These are phyloP conservation scores for Bolinopsis microptera DNA, from an alignment of 37 sponge, comb jelly and placozoan species.

Conservation along the genomic window DNA sequence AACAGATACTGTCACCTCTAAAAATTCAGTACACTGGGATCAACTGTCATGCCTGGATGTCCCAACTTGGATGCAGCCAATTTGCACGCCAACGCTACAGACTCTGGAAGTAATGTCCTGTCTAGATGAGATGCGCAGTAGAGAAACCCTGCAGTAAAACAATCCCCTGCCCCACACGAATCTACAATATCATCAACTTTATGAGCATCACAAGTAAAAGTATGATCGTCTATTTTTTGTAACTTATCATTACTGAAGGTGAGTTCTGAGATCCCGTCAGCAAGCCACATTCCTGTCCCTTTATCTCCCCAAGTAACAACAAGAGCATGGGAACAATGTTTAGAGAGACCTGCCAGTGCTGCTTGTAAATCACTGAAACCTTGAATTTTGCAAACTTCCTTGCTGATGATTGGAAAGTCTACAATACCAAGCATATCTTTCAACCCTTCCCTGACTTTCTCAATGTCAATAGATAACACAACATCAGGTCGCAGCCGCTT, in stretches of 20 bases:
- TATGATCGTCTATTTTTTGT: background rate
- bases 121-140: background rate
- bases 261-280: background rate
- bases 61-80: background rate
- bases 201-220: background rate
- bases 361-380: background rate
- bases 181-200: constrained; percentile 1
- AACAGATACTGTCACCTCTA: no score
- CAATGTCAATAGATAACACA: constrained; percentile 34
- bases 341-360: constrained; percentile 6
- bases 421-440: constrained; percentile 28
- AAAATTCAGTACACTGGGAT: background rate
- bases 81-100: background rate
- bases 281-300: constrained; percentile 31
- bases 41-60: background rate
- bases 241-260: background rate
- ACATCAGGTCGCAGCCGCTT: background rate
- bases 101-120: background rate
- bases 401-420: constrained; percentile 37
- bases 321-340: background rate
- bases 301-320: constrained; percentile 54
- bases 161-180: constrained; percentile 48
- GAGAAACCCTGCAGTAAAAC: constrained; percentile 50
- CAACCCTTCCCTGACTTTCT: constrained; percentile 1
- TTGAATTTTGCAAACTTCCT: background rate